A percentile compares a stretch with the other conserved stretches of the same genome.
These are phyloP conservation scores for Drosophila sechellia DNA, from an alignment of 1,140 invertebrate species.

Conservation along the genomic window DNA sequence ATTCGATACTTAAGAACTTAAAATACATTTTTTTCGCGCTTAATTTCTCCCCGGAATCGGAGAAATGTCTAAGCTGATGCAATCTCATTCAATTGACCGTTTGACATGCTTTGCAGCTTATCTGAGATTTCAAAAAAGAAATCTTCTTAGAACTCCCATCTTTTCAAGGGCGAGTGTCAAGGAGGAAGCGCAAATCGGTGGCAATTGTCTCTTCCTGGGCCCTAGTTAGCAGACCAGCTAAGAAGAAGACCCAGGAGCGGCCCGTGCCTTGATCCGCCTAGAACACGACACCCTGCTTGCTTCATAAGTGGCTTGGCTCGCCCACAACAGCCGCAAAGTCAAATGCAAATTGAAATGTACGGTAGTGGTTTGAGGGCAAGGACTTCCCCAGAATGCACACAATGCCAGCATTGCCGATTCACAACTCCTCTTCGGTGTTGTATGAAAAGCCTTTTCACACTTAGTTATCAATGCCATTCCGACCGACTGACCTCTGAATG, in stretches of 20 bases:
- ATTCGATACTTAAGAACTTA: too few relatives aligned
- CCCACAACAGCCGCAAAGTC: conserved; percentile 62
- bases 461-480: conserved; percentile 45
- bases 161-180: conserved; percentile 59
- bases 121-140: conserved; percentile 68
- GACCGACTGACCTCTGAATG: conserved; percentile 41
- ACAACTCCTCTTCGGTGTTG: conserved; percentile 17
- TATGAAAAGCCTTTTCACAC: conserved; percentile 78
- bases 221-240: conserved; percentile 3
- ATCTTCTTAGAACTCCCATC: conserved; percentile 66
- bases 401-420: conserved; percentile 35
- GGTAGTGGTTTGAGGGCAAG: conserved; percentile 41
- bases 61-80: neutral
- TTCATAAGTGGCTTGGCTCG: conserved; percentile 70
- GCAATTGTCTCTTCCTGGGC: conserved; percentile 52
- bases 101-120: conserved; percentile 81
- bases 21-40: too few relatives aligned
- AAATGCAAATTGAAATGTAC: conserved; percentile 81
- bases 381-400: conserved; percentile 50
- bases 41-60: neutral
- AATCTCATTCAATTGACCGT: conserved; percentile 73
- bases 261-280: conserved; percentile 59
- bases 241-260: conserved; percentile 16
- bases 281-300: conserved; percentile 28
- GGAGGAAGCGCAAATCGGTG: conserved; percentile 54